These are phyloP conservation scores for Gryllus bimaculatus DNA, from an alignment of 1,140 invertebrate genomes.

Conservation along the genomic window DNA sequence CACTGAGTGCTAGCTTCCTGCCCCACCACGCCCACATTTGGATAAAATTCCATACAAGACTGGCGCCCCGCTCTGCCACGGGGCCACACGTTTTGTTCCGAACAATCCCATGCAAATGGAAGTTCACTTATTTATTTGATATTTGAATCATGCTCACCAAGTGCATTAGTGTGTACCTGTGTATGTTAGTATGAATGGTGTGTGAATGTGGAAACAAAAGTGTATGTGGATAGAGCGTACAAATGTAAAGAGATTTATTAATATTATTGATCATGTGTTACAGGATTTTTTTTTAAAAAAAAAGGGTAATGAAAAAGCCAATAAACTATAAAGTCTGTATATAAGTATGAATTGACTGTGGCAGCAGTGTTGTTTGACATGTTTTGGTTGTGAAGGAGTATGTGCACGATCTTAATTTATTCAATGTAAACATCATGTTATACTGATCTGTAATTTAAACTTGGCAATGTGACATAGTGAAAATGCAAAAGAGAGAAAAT, in stretches of 20 bases:
- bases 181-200: neutral
- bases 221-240: conserved; percentile 13
- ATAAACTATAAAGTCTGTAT: neutral
- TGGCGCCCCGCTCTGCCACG: neutral
- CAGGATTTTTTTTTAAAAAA: conserved; percentile 7
- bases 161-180: conserved; percentile 3
- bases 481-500: conserved; percentile 1
- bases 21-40: neutral
- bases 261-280: conserved; percentile 24
- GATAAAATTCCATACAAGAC: neutral
- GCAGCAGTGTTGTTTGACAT: conserved; percentile 1
- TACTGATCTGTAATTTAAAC: neutral
- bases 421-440: conserved; percentile 5
- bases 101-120: neutral
- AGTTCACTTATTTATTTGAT: conserved; percentile 2
- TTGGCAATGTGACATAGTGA: neutral
- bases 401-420: conserved; percentile 5
- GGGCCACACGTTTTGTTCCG: neutral
- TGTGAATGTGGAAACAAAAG: neutral
- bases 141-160: conserved; percentile 2
- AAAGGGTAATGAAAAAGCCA: neutral
- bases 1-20: neutral
- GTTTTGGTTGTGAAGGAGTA: neutral
- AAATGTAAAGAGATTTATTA: conserved; percentile 18
- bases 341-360: neutral